Evolutionary conservation across 2,888 invertebrate genomes (phyloP), one percentile per base, ranked within the genome.

Genomic region (Drepanosiphum platanoidis): DNA sequence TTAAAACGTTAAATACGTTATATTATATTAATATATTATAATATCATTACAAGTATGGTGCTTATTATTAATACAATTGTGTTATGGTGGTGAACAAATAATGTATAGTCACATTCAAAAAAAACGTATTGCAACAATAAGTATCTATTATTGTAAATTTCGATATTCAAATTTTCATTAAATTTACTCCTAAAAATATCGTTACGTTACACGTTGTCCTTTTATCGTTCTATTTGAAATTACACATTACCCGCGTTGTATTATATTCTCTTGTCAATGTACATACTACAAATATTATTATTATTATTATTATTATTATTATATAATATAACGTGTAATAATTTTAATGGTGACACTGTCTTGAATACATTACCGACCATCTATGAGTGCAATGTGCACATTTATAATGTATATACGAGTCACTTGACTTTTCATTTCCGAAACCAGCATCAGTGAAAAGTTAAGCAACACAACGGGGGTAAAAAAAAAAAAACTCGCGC

Each of bases 401-500:
- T 27, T n/a, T 71, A 27, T 22, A 34, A n/a, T 58, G 34, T n/a
- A 36, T 34, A 32, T 39, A 82, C 61, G 58, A 77, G 75, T 68
- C 75, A 84, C 84, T 84, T 84, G 84, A 84, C 84, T 84, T 84
- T 77, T 84, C 68, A 77, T 58, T 58, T 36, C 58, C 84, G 22
- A 77, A 84, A 75, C 74, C 84, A 11, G 66, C 68, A 77, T 58
- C 39, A 32, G 68, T 52, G 77, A 84, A 75, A 84, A 77, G 52
- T 70, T 68, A 84, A 77, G 66, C 46, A 75, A 84, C 77, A 58
- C 77, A 30, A 46, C 58, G 64, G 68, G 71, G 77, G 66, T 77
- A 36, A 32, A n/a, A 68, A 75, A 83, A 66, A n/a, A n/a, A 72
- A 61, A 66, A 61, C n/a, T 27, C 52, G 39, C 71, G 71, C 42